These are phyloP conservation scores for Tapirus terrestris DNA, from an alignment of 2,113 vertebrate species.

Conservation along the genomic window DNA sequence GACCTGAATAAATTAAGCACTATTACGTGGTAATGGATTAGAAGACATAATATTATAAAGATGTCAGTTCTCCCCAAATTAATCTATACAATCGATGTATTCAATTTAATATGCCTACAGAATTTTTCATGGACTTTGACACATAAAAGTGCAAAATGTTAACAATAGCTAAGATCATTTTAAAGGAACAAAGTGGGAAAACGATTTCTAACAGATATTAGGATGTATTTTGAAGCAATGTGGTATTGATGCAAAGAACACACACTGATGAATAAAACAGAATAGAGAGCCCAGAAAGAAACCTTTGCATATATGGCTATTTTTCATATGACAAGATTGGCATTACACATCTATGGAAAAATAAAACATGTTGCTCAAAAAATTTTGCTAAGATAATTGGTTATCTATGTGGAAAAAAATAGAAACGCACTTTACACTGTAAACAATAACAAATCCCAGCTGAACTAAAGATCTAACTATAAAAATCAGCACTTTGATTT, in stretches of 20 bases:
- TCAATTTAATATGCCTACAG: neutral
- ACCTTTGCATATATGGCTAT: neutral
- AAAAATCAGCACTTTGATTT: conserved; percentile 30
- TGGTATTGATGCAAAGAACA: neutral
- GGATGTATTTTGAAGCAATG: neutral
- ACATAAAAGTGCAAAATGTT: conserved; percentile 32
- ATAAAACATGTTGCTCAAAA: conserved; percentile 5
- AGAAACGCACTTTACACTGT: neutral
- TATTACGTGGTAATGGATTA: neutral
- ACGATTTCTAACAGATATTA: neutral
- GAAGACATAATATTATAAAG: neutral
- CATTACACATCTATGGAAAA: neutral
- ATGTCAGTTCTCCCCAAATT: neutral
- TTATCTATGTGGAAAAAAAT: neutral
- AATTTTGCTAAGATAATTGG: neutral
- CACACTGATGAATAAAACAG: neutral
- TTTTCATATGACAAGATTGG: neutral
- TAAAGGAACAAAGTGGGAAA: conserved; percentile 23
- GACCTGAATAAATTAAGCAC: neutral
- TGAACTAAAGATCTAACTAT: neutral
- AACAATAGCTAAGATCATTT: conserved; percentile 13
- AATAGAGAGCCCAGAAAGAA: neutral
- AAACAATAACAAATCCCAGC: conserved; percentile 22
- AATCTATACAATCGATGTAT: neutral
- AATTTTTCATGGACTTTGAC: conserved; percentile 17